These are phyloP conservation scores for Mesopsocus fuscifrons DNA, from an alignment of 2,888 invertebrate genomes.

Conservation along the genomic window DNA sequence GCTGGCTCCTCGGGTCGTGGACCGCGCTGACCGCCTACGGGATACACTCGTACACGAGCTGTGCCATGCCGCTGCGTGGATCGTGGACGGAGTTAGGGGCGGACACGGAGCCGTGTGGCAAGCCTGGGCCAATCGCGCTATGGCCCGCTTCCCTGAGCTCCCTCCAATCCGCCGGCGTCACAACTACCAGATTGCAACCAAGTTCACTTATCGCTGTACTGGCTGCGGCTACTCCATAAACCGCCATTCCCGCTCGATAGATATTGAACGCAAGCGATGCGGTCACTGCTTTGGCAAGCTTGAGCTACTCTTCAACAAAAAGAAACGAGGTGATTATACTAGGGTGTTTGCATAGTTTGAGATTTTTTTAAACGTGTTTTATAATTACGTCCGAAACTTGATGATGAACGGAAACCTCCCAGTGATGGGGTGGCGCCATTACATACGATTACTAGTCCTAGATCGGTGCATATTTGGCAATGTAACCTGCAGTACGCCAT, in stretches of 20 bases:
- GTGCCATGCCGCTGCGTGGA: constrained; percentile 88
- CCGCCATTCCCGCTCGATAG: constrained; percentile 62
- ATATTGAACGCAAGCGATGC: constrained; percentile 50
- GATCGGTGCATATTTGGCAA: too few species aligned
- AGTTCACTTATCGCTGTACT: constrained; percentile 68
- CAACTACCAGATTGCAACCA: constrained; percentile 63
- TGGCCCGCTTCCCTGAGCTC: constrained; percentile 51
- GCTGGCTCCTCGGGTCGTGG: constrained; percentile 73
- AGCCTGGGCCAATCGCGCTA: constrained; percentile 56
- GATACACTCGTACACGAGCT: constrained; percentile 88
- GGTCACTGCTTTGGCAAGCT: constrained; percentile 56
- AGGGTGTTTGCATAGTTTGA: neutral
- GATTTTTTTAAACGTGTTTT: neutral
- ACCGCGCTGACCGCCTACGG: constrained; percentile 58
- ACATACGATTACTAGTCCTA: too few species aligned
- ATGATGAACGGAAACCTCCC: too few species aligned
- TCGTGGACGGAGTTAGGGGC: constrained; percentile 51
- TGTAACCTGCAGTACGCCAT: too few species aligned
- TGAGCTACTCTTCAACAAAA: constrained; percentile 44
- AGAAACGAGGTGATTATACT: constrained; percentile 16
- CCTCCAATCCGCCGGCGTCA: constrained; percentile 70
- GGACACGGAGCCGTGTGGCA: constrained; percentile 78
- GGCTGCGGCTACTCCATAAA: constrained; percentile 52
- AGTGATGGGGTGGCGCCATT: too few species aligned
- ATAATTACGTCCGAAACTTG: too few species aligned